phyloP scores from a whole-genome alignment of 1,140 invertebrate genomes.

The Pseudachorutes palmiensis region DNA sequence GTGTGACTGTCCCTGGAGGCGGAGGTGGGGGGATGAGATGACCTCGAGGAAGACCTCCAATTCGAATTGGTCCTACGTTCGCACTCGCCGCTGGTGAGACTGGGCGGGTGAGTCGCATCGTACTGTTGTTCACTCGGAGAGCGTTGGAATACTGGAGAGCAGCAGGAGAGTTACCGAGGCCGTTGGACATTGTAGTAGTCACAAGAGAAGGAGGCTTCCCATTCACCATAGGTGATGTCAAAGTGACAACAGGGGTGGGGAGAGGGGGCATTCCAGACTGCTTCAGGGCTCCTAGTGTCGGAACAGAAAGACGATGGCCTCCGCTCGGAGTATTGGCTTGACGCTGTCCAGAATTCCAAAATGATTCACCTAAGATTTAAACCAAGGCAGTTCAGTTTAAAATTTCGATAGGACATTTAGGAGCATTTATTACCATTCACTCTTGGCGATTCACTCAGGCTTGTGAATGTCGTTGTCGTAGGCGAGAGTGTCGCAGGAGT shows the following conservation, averaged over 20 bases:
- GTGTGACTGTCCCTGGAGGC: constrained; percentile 11
- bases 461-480: neutral
- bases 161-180: neutral
- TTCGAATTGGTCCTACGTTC: constrained; percentile 13
- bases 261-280: constrained; percentile 31
- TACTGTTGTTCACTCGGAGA: neutral
- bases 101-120: neutral
- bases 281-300: constrained; percentile 31
- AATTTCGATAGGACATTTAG: no score
- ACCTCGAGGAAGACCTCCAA: constrained; percentile 27
- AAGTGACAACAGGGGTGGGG: constrained; percentile 12
- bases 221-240: neutral
- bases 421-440: no score
- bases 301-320: constrained; percentile 28
- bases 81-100: neutral
- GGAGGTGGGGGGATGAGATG: constrained; percentile 32
- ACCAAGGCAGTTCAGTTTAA: no score
- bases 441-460: constrained; percentile 1
- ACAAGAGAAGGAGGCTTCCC: neutral
- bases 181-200: constrained; percentile 6
- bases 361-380: no score
- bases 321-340: constrained; percentile 1
- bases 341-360: neutral
- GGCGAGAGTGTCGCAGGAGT: neutral
- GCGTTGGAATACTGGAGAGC: neutral